Conservation (phyloP, 1,140 invertebrate species). For the Tetragnatha versicolor region DNA sequence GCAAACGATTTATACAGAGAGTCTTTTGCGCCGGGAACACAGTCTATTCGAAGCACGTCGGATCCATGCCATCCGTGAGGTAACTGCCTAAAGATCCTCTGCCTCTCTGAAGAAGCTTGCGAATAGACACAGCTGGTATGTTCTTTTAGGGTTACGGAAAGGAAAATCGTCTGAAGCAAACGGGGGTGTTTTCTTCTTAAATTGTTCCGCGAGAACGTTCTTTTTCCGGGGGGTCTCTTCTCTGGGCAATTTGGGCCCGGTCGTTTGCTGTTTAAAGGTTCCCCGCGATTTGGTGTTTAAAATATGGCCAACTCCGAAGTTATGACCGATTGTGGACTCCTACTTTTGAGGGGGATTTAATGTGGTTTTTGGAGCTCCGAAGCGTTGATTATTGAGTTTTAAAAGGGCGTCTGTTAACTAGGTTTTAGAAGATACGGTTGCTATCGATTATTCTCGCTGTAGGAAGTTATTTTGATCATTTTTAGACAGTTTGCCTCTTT, state of each 20-base stretch:
- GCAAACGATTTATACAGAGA: constrained; percentile 51
- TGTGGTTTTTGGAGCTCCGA: too few species aligned
- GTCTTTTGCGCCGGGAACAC: constrained; percentile 25
- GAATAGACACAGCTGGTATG: constrained; percentile 54
- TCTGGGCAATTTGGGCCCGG: constrained; percentile 34
- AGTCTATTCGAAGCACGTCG: constrained; percentile 46
- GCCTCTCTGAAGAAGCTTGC: constrained; percentile 24
- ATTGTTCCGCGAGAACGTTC: constrained; percentile 9
- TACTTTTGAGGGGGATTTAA: too few species aligned
- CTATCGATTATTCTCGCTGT: too few species aligned
- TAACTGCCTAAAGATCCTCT: constrained; percentile 42
- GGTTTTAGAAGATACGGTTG: too few species aligned
- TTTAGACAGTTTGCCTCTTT: too few species aligned
- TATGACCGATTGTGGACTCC: too few species aligned
- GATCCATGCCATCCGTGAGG: constrained; percentile 31
- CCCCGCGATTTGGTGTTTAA: constrained; percentile 34
- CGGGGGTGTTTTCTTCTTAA: constrained; percentile 24
- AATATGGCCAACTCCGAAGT: too few species aligned
- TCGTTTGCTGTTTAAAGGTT: constrained; percentile 41
- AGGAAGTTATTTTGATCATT: too few species aligned
- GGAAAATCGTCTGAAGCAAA: constrained; percentile 35
- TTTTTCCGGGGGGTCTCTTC: not conserved
- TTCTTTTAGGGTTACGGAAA: constrained; percentile 37
- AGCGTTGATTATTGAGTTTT: too few species aligned
- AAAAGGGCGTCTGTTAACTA: too few species aligned